phyloP scores from a whole-genome alignment of 2,888 invertebrate species.

The Drosophila borborema region DNA sequence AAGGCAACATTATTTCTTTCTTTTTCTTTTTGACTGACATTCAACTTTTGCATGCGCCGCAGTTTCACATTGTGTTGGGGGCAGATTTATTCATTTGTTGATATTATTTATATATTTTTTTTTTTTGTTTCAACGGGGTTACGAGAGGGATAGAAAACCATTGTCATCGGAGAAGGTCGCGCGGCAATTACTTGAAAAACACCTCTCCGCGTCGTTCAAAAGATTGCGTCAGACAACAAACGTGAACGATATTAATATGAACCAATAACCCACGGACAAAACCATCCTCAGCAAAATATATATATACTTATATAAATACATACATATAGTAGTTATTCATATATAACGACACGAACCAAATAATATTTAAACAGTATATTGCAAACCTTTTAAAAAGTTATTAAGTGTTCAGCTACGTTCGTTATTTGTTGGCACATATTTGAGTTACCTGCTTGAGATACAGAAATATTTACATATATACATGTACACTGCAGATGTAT shows the following conservation, averaged over 20 bases:
- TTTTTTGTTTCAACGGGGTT: slow-evolving; percentile 18
- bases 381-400: slow-evolving; percentile 68
- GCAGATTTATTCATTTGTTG: slow-evolving; percentile 22
- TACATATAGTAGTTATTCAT: slow-evolving; percentile 3
- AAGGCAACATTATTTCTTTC: slow-evolving; percentile 33
- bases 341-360: slow-evolving; percentile 42
- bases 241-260: slow-evolving; percentile 57
- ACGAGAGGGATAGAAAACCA: slow-evolving; percentile 50
- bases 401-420: slow-evolving; percentile 52
- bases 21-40: slow-evolving; percentile 58
- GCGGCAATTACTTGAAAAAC: slow-evolving; percentile 61
- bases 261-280: slow-evolving; percentile 45
- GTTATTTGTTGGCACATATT: slow-evolving; percentile 51
- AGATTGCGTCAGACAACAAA: slow-evolving; percentile 67
- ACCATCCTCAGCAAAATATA: slow-evolving; percentile 11
- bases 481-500: slow-evolving; percentile 1
- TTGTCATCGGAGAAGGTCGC: slow-evolving; percentile 73
- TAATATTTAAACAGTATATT: slow-evolving; percentile 71
- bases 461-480: slow-evolving; percentile 11
- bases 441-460: slow-evolving; percentile 38
- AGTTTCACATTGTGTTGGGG: slow-evolving; percentile 43
- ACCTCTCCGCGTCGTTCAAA: slow-evolving; percentile 46
- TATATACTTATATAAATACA: neutral
- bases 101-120: slow-evolving; percentile 18
- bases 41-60: slow-evolving; percentile 66